Evolutionary conservation across 2,888 invertebrate species (phyloP), one percentile per base, ranked within the genome.

Genomic region (Oligia strigilis): DNA sequence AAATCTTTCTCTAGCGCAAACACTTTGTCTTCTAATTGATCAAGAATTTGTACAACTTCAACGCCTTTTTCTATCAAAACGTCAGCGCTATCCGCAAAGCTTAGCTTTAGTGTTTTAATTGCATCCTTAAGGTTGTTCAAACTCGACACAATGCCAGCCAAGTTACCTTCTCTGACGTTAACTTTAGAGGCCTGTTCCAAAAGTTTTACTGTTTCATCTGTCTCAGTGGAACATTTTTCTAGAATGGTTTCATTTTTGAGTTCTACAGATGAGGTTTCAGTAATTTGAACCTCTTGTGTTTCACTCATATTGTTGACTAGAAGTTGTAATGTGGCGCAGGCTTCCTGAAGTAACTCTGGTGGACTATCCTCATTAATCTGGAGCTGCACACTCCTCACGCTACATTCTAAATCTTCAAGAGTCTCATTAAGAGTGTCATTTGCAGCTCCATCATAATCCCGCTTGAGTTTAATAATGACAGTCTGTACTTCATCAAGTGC

Each of bases 371-470:
- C 96, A 88, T 94, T 95, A 72, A 96, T 94, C 87, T 96, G 96
- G 87, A 97, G 94, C 87, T 96, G 96, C 8, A 97, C 96, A 93
- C 96, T 97, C 89, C 97, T 96, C 91, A 97, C 96, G 91, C 95
- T 96, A 93, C 97, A 97, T 93, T 97, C 97, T 94, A 97, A 95
- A 89, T 97, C 97, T 88, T 96, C 95, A 88, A 97, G 95, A 92
- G 96, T 95, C 90, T 97, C 97, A 93, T 95, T 95, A 85, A 97
- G 94, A 90, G 94, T 92, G 82, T 96, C 96, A 91, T 94, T 95
- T 29, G 89, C 88, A 77, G 91, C 89, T 62, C 93, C 93, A 84
- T 95, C 95, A 82, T 94, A 95, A 85, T 96, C 95, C 81, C 93
- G 90, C 88, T 96, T 97, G 6, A 97, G 89, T 92, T 96, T 96